A percentile compares a stretch with the other conserved stretches of the same genome.
Conservation (phyloP, 2,888 invertebrate species). For the Cataglyphis altisquamis region DNA sequence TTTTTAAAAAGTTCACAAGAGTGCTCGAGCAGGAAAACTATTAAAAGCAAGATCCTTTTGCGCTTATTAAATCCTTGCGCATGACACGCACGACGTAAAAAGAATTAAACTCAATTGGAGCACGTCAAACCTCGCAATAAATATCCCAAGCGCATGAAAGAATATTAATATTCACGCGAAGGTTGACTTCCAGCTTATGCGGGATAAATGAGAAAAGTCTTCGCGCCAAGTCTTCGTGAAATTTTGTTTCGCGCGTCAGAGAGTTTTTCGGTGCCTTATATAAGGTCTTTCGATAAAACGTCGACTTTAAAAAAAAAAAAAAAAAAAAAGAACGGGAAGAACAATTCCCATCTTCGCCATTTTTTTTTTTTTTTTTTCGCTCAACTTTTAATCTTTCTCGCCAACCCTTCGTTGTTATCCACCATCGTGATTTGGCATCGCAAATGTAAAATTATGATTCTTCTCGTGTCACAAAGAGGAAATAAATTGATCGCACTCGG, state of each 20-base stretch:
- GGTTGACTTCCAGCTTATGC: not conserved
- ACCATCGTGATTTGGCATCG: not conserved
- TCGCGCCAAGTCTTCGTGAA: not conserved
- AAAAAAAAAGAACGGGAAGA: not conserved
- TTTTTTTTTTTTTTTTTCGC: constrained; percentile 25
- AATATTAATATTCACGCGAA: constrained; percentile 27
- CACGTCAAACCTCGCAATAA: constrained; percentile 31
- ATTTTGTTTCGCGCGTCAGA: constrained; percentile 9
- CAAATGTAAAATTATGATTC: constrained; percentile 15
- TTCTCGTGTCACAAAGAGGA: not conserved
- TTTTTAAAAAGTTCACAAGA: not conserved
- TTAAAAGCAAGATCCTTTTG: constrained; percentile 10
- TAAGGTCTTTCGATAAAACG: not conserved
- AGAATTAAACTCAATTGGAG: not conserved
- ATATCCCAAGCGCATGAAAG: constrained; percentile 11
- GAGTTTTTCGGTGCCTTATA: constrained; percentile 6
- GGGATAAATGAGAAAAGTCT: constrained; percentile 39
- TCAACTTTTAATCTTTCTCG: not conserved
- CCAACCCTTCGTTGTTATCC: not conserved
- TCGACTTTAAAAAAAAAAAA: not conserved
- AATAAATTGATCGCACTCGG: constrained; percentile 21
- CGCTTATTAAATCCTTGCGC: not conserved
- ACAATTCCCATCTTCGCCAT: not conserved
- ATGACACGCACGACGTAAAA: not conserved
- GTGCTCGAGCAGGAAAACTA: not conserved